Evolutionary conservation across 2,113 vertebrate genomes (phyloP).

Genomic region (Cisticola juncidis): DNA sequence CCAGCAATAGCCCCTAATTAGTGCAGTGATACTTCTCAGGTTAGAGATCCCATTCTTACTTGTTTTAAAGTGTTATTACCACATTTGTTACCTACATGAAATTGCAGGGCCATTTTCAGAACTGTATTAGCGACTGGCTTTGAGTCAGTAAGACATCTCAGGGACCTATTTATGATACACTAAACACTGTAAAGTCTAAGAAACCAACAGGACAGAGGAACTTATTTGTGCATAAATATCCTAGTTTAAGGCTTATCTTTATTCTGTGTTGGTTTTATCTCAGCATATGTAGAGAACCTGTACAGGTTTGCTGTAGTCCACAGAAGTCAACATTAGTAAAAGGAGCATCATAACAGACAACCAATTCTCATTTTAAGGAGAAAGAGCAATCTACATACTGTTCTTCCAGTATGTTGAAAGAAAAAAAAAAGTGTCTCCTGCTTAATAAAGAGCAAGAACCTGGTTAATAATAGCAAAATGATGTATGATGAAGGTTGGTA

Average conservation of each 20-base stretch:
- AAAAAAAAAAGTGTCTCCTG: background rate
- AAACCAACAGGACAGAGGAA: background rate
- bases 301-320: background rate
- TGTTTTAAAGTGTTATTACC: background rate
- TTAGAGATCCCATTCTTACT: background rate
- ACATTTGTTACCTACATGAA: background rate
- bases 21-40: background rate
- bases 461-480: background rate
- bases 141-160: background rate
- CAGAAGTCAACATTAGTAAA: background rate
- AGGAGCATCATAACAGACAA: fast-evolving
- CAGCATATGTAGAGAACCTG: background rate
- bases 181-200: background rate
- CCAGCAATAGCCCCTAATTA: background rate
- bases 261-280: background rate
- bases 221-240: background rate
- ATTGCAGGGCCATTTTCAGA: background rate
- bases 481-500: background rate
- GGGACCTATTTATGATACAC: background rate
- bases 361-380: background rate
- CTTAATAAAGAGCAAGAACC: background rate
- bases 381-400: background rate
- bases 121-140: background rate
- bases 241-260: background rate
- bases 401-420: background rate